These are phyloP conservation scores for Ammodytes dubius DNA, from an alignment of 2,113 vertebrate species.

Conservation along the genomic window DNA sequence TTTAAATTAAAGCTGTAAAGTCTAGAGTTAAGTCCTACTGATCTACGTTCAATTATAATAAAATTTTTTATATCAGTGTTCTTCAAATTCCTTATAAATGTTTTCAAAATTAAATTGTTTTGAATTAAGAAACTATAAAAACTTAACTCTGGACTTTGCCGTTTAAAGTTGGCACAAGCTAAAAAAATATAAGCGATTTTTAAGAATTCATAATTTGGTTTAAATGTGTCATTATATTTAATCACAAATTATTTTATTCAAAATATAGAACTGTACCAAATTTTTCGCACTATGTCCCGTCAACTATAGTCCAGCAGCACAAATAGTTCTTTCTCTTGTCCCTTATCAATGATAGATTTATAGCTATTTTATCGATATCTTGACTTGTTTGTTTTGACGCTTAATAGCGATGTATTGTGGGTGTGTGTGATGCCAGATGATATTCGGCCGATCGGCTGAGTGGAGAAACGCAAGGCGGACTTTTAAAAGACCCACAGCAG, in stretches of 20 bases:
- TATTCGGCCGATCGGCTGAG: not conserved
- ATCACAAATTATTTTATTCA: not conserved
- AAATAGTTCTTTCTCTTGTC: not conserved
- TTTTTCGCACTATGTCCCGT: not conserved
- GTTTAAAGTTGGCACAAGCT: not conserved
- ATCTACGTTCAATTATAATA: not conserved
- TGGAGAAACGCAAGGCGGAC: constrained; percentile 23
- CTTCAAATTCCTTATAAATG: not conserved
- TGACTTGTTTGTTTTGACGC: not conserved
- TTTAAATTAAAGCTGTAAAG: too few species aligned
- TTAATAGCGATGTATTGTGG: not conserved
- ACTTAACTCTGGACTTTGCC: not conserved
- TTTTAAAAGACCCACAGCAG: not conserved
- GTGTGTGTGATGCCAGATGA: constrained; percentile 33
- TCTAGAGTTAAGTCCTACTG: not conserved
- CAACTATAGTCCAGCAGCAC: not conserved
- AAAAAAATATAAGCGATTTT: not conserved
- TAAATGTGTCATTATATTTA: not conserved
- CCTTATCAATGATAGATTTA: not conserved
- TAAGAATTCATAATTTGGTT: not conserved
- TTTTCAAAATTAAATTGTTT: too few species aligned
- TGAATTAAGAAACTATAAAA: not conserved
- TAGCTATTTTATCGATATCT: not conserved
- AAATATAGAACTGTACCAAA: not conserved
- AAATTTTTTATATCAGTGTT: not conserved